Conservation (phyloP, 2,113 vertebrate species). For the Cricetomys ansorgei region DNA sequence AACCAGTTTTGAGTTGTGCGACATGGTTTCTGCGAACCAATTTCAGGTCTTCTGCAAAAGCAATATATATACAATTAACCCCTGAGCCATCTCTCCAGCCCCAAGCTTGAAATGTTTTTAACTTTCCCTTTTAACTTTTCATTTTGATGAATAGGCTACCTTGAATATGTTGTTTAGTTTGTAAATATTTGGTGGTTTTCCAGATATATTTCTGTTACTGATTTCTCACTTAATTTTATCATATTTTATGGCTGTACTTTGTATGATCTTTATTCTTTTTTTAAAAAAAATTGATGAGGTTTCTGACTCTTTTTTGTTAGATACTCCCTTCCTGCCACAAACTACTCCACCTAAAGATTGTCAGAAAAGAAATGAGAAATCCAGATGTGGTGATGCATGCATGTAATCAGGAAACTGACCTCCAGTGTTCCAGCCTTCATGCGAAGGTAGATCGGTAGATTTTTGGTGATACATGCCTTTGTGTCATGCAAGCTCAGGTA, state of each 20-base stretch:
- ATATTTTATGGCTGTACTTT: neutral
- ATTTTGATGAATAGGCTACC: neutral
- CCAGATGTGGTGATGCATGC: neutral
- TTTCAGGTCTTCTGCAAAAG: too few relatives aligned
- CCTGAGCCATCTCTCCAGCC: too few relatives aligned
- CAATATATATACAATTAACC: too few relatives aligned
- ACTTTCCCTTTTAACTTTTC: neutral
- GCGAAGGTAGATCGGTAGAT: neutral
- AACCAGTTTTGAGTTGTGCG: too few relatives aligned
- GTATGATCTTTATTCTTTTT: neutral
- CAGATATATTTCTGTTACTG: conserved; percentile 1
- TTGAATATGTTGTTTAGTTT: neutral
- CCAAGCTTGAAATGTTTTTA: neutral
- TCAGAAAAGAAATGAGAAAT: neutral
- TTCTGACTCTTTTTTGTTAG: neutral
- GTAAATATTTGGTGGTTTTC: conserved; percentile 16
- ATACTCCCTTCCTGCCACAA: neutral
- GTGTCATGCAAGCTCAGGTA: neutral
- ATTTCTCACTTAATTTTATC: conserved; percentile 38
- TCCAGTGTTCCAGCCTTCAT: neutral
- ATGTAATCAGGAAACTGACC: neutral
- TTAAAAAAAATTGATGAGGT: neutral
- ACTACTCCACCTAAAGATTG: neutral
- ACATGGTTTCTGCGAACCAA: too few relatives aligned
- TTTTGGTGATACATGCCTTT: neutral